Base-by-base conservation (phyloP, 2,113 vertebrate species). In the Dromaius novaehollandiae region DNA sequence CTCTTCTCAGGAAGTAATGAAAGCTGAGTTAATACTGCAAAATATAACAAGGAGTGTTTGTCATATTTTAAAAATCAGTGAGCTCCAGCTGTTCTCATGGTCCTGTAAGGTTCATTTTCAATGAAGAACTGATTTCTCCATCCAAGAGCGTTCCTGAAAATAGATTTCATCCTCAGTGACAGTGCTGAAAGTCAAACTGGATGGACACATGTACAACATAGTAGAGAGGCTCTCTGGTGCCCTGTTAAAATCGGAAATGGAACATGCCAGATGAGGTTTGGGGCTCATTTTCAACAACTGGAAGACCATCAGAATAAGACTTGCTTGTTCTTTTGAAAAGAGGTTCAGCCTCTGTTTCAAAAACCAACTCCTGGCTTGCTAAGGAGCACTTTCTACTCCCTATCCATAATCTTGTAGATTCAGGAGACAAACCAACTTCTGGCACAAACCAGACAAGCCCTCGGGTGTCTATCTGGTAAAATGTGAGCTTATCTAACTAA, bases 41-140 rank as follows among this genome's bases (percentile, higher is more conserved):
- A 95, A 61, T n/a, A 38, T 84, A 95, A 78, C 0, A 0, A 86
- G 14, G 11, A 8, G 2, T n/a, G 19, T 83, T 93, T 88, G 82
- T 94, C 56, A 9, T 58, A 86, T 78, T 73, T 82, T 55, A 94
- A 78, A 91, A 93, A 76, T 42, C 80, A 87, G 73, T 85, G 66
- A 94, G 73, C 48, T 85, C 83, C 88, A 97, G 86, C 90, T 93
- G 80, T 87, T 92, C 51, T 17, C 1, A 1, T 84, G 38, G 64
- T 64, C 34, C 38, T 92, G 42, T 26, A 69, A 89, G 25, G 51
- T 84, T 82, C 17, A 32, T 81, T 95, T 96, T 48, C 61, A 71
- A 61, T 42, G 53, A 86, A 68, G 42, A 88, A 82, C 16, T 68
- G 71, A 50, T 50, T 80, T 88, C 7, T 88, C 80, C 68, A 80